These are phyloP conservation scores for Leucopsar rothschildi DNA, from an alignment of 2,113 vertebrate species.

Conservation along the genomic window DNA sequence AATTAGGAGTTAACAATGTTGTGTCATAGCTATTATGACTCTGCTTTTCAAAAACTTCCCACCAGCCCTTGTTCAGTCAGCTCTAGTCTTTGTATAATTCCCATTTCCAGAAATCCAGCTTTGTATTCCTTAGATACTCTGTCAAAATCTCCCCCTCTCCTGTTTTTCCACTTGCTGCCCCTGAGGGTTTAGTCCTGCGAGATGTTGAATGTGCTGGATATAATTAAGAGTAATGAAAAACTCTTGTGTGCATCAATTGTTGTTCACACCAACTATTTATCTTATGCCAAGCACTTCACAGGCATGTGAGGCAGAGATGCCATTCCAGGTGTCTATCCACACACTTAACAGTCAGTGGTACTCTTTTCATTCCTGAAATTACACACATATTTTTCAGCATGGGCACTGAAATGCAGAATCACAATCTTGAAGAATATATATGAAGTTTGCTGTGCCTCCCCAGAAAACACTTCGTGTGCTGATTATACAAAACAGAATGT, in stretches of 20 bases:
- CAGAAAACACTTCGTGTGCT: not conserved
- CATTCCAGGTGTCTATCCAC: not conserved
- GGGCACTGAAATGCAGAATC: not conserved
- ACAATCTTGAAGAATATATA: not conserved
- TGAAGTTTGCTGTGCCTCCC: not conserved
- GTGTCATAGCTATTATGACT: not conserved
- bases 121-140: not conserved
- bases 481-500: not conserved
- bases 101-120: not conserved
- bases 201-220: not conserved
- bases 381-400: not conserved
- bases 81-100: not conserved
- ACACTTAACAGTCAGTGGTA: not conserved
- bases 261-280: not conserved
- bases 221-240: not conserved
- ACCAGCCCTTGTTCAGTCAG: not conserved
- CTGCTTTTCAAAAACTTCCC: not conserved
- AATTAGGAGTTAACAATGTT: not conserved
- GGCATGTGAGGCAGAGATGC: not conserved
- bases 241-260: not conserved
- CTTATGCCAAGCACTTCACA: not conserved
- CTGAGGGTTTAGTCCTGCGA: not conserved
- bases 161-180: not conserved
- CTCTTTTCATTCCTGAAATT: not conserved
- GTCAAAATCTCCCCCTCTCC: not conserved